Evolutionary conservation across 2,797 vertebrate species (phyloP), one percentile per base, ranked within the genome.

Genomic region (Sphaeramia orbicularis): DNA sequence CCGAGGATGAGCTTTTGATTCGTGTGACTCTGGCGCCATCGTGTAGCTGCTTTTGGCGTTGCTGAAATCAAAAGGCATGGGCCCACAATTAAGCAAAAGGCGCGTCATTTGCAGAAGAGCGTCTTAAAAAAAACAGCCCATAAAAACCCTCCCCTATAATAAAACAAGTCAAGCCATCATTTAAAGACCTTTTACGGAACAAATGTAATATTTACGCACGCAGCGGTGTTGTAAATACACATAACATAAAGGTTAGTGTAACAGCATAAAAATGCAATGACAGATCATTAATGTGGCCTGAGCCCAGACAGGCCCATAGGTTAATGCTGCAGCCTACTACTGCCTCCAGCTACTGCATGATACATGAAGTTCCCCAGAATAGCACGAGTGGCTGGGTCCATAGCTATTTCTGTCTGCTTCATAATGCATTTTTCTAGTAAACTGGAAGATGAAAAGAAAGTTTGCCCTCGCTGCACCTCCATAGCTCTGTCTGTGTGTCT

Each of bases 11-110:
- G 60, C 10, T 10, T 47, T 57, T 55, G 0, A 75, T 88, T 15
- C 14, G 27, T 55, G 76, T 19, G 78, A 56, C 92, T 93, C 86
- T 91, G 81, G 89, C 93, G 92, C 93, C 92, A 93, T 88, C 93
- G 51, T 88, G 91, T 55, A 65, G 90, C 76, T 8, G 74, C 58
- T 40, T 43, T n/a, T 13, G 86, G 92, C 38, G 57, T 88, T 93
- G 79, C 88, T 57, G 54, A 0, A 24, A 53, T 53, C 3, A 19
- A 41, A 71, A 30, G n/a, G 1, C 6, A 21, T 1, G n/a, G 6
- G 5, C 4, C 4, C 41, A n/a, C n/a, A 43, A 15, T 18, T 9
- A 10, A 19, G 10, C 42, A 8, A 18, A 44, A 10, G 40, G 21
- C 4, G 21, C 21, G 21, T 24, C 21, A 24, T 24, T 24, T 24